Percentiles rank a stretch among this genome's conserved stretches.
These are phyloP conservation scores for Tenebrio molitor DNA, from an alignment of 1,140 invertebrate genomes.

Conservation along the genomic window DNA sequence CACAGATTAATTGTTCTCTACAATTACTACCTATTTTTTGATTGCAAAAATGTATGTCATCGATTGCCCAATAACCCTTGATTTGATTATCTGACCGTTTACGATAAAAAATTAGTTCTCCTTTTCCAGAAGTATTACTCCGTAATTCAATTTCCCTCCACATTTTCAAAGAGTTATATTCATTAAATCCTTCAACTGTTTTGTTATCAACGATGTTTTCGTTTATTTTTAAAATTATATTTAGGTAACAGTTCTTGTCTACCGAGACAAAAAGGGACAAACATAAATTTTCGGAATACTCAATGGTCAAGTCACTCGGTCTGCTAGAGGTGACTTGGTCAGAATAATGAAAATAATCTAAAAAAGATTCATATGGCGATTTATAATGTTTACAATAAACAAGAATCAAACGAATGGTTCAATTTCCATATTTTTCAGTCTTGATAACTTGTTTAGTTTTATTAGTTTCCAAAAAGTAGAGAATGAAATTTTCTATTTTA, in stretches of 20 bases:
- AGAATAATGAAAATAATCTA: too few species aligned
- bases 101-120: background rate
- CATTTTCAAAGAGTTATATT: background rate
- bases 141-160: background rate
- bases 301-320: background rate
- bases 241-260: background rate
- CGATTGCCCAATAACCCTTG: background rate
- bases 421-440: too few species aligned
- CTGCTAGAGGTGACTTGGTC: background rate
- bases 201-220: background rate
- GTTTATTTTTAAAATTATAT: background rate
- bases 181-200: background rate
- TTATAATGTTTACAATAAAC: too few species aligned
- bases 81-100: background rate
- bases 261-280: background rate
- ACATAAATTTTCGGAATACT: background rate
- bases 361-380: too few species aligned
- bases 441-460: too few species aligned
- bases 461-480: too few species aligned
- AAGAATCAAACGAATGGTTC: too few species aligned
- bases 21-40: too few species aligned
- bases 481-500: too few species aligned
- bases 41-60: conserved; percentile 1
- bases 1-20: too few species aligned
- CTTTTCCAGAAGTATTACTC: background rate